phyloP scores from a whole-genome alignment of 2,797 vertebrate species.

The Dermochelys coriacea region DNA sequence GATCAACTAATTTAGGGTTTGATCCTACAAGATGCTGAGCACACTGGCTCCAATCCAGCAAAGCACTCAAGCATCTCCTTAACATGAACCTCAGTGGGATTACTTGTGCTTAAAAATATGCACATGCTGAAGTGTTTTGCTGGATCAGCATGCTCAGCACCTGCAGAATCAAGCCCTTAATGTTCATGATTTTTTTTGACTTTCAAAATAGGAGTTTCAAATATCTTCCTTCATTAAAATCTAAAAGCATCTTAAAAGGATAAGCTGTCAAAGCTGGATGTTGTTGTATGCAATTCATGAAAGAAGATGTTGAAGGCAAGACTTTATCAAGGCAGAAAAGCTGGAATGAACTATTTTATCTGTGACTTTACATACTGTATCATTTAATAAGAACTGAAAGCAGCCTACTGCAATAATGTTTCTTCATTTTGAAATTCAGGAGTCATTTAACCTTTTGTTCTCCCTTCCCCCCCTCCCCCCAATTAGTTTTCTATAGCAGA shows the following conservation, averaged over 20 bases:
- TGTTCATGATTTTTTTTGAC: background rate
- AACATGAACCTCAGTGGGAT: conserved; percentile 22
- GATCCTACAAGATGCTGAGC: background rate
- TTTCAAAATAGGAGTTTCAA: background rate
- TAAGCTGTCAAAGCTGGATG: background rate
- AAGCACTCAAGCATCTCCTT: background rate
- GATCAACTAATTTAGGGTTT: background rate
- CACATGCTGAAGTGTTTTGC: background rate
- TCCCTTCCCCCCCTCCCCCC: no score
- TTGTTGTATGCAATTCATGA: background rate
- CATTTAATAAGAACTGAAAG: background rate
- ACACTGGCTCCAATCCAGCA: conserved; percentile 2
- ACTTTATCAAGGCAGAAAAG: conserved; percentile 6
- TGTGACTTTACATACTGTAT: background rate
- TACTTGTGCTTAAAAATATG: background rate
- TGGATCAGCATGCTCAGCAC: background rate
- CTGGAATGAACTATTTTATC: background rate
- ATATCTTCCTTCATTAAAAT: background rate
- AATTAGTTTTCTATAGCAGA: background rate
- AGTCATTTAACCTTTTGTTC: background rate
- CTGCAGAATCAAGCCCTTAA: background rate
- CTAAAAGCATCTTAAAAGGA: background rate
- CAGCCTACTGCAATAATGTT: background rate
- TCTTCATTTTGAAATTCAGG: background rate
- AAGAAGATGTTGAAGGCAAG: background rate